Conservation (phyloP, 37 sponge, comb jelly and placozoan species). For the Crambe crambe region DNA sequence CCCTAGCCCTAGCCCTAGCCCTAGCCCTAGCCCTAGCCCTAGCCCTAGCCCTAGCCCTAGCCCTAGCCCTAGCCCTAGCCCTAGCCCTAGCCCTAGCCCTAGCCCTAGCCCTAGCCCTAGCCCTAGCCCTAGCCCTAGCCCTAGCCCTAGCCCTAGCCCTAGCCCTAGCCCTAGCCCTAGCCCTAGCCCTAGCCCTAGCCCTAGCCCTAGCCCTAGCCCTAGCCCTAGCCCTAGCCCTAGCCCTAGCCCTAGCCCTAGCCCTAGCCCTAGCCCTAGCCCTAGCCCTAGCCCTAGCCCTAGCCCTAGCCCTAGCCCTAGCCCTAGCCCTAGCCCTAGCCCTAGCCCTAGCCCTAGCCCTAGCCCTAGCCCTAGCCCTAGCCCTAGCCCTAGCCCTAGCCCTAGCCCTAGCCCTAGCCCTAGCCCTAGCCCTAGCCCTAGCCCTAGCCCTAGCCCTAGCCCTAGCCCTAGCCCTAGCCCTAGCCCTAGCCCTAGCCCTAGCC, state of each 20-base stretch:
- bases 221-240: background rate
- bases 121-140: no score
- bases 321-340: no score
- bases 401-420: background rate
- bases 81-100: no score
- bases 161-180: background rate
- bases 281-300: conserved; percentile 1
- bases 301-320: no score
- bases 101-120: no score
- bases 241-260: background rate
- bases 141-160: no score
- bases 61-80: no score
- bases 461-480: background rate
- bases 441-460: background rate
- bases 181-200: conserved; percentile 1
- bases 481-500: background rate
- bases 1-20: no score
- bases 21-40: no score
- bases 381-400: background rate
- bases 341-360: background rate
- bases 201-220: conserved; percentile 1
- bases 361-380: background rate
- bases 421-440: background rate
- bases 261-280: conserved; percentile 1
- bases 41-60: no score